phyloP scores from a whole-genome alignment of 2,797 vertebrate species.

The Sebastolobus alascanus region DNA sequence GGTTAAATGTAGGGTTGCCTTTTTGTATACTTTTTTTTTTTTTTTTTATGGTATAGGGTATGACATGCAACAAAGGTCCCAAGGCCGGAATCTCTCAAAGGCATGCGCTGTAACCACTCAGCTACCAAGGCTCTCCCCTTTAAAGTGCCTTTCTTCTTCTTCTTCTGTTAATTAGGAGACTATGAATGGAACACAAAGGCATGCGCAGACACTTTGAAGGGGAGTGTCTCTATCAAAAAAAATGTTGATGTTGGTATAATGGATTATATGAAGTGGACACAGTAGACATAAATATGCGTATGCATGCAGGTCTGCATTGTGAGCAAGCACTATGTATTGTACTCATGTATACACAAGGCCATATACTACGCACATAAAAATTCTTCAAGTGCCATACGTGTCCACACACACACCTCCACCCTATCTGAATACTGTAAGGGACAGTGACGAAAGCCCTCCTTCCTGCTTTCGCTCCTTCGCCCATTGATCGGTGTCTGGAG shows the following conservation, averaged over 20 bases:
- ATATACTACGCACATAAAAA: not conserved
- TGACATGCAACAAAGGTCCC: not conserved
- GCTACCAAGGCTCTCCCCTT: not conserved
- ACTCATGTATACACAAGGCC: not conserved
- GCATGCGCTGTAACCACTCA: not conserved
- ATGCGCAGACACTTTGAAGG: not conserved
- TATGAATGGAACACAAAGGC: not conserved
- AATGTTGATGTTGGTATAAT: too few species aligned
- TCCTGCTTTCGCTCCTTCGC: conserved; percentile 44
- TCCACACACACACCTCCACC: conserved; percentile 2
- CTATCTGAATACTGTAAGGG: conserved; percentile 1
- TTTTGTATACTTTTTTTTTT: not conserved
- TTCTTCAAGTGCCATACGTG: not conserved
- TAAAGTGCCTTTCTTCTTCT: not conserved
- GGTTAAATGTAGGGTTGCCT: not conserved
- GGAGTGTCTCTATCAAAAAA: not conserved
- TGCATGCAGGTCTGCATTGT: not conserved
- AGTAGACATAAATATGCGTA: not conserved
- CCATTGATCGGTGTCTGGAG: conserved; percentile 80
- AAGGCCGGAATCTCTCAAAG: not conserved
- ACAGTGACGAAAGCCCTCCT: conserved; percentile 42
- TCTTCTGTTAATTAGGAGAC: not conserved
- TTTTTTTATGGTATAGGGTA: not conserved
- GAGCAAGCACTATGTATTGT: not conserved
- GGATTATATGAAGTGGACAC: not conserved